phyloP scores from a whole-genome alignment of 2,888 invertebrate species.

The Cheilosia impressa region DNA sequence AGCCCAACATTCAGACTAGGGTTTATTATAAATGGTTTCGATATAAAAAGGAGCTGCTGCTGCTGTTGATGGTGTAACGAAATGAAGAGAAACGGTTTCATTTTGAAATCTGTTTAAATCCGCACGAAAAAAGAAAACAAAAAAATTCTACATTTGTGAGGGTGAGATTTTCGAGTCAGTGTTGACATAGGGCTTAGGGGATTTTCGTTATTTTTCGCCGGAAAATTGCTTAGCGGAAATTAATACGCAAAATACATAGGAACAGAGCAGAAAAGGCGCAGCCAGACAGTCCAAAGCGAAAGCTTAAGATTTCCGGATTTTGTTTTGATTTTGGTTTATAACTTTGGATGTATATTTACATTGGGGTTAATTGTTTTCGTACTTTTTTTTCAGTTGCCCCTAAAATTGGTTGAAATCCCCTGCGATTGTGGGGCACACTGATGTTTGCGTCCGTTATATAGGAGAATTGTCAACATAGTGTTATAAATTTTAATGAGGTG shows the following conservation, averaged over 20 bases:
- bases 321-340: constrained; percentile 58
- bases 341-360: constrained; percentile 47
- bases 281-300: constrained; percentile 15
- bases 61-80: constrained; percentile 35
- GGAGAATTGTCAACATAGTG: not conserved
- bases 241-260: constrained; percentile 64
- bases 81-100: constrained; percentile 66
- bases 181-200: constrained; percentile 72
- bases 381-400: not conserved
- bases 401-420: constrained; percentile 4
- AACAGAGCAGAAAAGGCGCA: constrained; percentile 13
- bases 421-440: not conserved
- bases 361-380: constrained; percentile 62
- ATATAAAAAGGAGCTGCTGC: constrained; percentile 59
- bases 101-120: constrained; percentile 71
- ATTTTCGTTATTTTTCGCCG: constrained; percentile 47
- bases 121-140: constrained; percentile 14
- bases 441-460: not conserved
- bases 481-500: too few relatives aligned
- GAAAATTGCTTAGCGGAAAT: constrained; percentile 68
- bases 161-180: constrained; percentile 69
- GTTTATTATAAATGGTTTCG: constrained; percentile 72
- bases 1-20: constrained; percentile 57
- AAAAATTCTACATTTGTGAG: constrained; percentile 60
- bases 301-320: constrained; percentile 42